These are phyloP conservation scores for Hirtodrosophila confusa DNA, from an alignment of 2,888 invertebrate species.

Conservation along the genomic window DNA sequence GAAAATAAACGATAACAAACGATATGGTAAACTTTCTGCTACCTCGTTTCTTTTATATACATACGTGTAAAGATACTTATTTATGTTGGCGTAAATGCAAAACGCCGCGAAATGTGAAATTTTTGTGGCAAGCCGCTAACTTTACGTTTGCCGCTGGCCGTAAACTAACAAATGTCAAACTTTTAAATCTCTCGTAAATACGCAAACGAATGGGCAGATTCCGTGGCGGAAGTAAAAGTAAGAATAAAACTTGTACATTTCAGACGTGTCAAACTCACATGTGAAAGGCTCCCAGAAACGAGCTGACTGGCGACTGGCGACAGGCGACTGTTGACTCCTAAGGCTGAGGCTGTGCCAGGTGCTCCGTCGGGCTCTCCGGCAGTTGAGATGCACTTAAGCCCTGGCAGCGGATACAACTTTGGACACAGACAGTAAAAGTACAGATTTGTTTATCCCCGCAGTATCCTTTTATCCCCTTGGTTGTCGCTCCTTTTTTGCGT, in stretches of 20 bases:
- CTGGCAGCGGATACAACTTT: conserved; percentile 16
- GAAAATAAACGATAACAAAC: conserved; percentile 28
- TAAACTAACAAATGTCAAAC: conserved; percentile 62
- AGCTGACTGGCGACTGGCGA: not conserved
- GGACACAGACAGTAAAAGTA: not conserved
- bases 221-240: not conserved
- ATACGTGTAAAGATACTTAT: conserved; percentile 29
- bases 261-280: conserved; percentile 63
- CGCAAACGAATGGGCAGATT: conserved; percentile 7
- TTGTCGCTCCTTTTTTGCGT: not conserved
- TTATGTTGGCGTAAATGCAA: conserved; percentile 49
- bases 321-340: not conserved
- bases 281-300: conserved; percentile 20
- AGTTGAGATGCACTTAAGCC: conserved; percentile 23
- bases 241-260: conserved; percentile 51
- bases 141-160: conserved; percentile 46
- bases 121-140: conserved; percentile 34
- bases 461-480: conserved; percentile 21
- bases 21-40: conserved; percentile 24
- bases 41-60: conserved; percentile 6
- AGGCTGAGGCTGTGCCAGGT: conserved; percentile 2
- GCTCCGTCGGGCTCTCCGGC: not conserved
- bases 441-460: conserved; percentile 36
- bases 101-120: conserved; percentile 27
- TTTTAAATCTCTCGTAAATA: conserved; percentile 48